Evolutionary conservation across 2,888 invertebrate genomes (phyloP).

Genomic region (Diachrysia chrysitis): DNA sequence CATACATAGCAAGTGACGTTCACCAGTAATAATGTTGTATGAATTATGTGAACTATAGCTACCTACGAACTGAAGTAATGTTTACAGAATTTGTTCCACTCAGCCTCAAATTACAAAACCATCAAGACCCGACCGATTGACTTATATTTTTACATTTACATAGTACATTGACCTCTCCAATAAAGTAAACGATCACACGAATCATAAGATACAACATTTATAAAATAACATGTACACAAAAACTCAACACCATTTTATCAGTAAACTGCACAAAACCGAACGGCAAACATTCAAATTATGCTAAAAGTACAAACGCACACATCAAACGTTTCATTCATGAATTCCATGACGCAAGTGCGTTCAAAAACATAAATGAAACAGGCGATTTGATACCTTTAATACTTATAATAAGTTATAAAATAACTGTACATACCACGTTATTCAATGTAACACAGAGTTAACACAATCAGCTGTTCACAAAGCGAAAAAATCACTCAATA

Average conservation of each 20-base stretch:
- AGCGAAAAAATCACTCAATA: slow-evolving; percentile 55
- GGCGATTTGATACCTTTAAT: slow-evolving; percentile 27
- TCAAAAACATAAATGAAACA: slow-evolving; percentile 47
- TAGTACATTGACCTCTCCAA: slow-evolving; percentile 47
- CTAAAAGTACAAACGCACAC: slow-evolving; percentile 47
- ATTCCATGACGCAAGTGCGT: slow-evolving; percentile 56
- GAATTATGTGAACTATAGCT: background rate
- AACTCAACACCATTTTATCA: slow-evolving; percentile 17
- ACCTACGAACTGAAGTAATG: background rate
- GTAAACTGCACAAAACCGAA: slow-evolving; percentile 38
- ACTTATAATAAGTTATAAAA: slow-evolving; percentile 42
- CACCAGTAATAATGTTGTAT: background rate
- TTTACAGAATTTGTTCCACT: slow-evolving; percentile 25
- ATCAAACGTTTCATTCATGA: slow-evolving; percentile 55
- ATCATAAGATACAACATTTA: slow-evolving; percentile 14
- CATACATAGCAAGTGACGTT: background rate
- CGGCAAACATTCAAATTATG: slow-evolving; percentile 45
- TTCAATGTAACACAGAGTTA: slow-evolving; percentile 52
- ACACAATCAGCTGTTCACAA: slow-evolving; percentile 69
- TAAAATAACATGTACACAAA: slow-evolving; percentile 21
- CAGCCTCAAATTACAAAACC: slow-evolving; percentile 36
- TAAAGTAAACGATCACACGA: slow-evolving; percentile 3
- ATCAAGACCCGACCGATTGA: slow-evolving; percentile 43
- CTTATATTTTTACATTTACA: slow-evolving; percentile 49
- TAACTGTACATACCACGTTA: slow-evolving; percentile 49